Evolutionary conservation across 2,797 vertebrate species (phyloP).

Genomic region (Salarias fasciatus): DNA sequence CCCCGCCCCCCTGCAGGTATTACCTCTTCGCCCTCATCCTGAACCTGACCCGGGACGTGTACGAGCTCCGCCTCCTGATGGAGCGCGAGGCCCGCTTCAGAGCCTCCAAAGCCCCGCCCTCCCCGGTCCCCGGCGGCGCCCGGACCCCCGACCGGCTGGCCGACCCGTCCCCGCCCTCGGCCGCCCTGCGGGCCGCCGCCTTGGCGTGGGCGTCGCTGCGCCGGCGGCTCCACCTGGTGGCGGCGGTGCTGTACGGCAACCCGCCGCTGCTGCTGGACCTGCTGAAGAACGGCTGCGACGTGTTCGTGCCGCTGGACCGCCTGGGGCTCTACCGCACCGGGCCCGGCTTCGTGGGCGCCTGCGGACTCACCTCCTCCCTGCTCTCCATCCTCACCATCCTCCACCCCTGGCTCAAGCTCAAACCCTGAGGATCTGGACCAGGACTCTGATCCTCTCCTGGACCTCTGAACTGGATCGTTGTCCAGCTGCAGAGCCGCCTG

Average conservation of each 20-base stretch:
- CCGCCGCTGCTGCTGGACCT: slow-evolving; percentile 91
- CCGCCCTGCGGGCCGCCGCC: slow-evolving; percentile 20
- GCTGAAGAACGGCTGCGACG: slow-evolving; percentile 87
- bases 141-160: slow-evolving; percentile 14
- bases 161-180: slow-evolving; percentile 11
- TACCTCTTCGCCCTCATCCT: slow-evolving; percentile 93
- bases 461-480: too few relatives aligned
- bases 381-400: slow-evolving; percentile 89
- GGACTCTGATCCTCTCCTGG: too few relatives aligned
- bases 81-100: slow-evolving; percentile 78
- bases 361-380: slow-evolving; percentile 89
- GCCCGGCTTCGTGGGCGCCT: slow-evolving; percentile 86
- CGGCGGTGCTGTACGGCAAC: slow-evolving; percentile 83
- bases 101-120: slow-evolving; percentile 15
- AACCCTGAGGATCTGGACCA: too few relatives aligned
- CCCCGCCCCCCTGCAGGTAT: slow-evolving; percentile 84
- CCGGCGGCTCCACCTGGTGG: slow-evolving; percentile 78
- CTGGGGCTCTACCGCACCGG: slow-evolving; percentile 85
- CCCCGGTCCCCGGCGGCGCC: too few relatives aligned
- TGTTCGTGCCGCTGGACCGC: slow-evolving; percentile 88
- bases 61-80: slow-evolving; percentile 87
- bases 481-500: too few relatives aligned
- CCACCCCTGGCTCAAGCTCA: slow-evolving; percentile 93
- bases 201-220: slow-evolving; percentile 55
- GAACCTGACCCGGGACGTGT: slow-evolving; percentile 89